Conservation (phyloP, 1,140 invertebrate species). For the Plodia interpunctella region DNA sequence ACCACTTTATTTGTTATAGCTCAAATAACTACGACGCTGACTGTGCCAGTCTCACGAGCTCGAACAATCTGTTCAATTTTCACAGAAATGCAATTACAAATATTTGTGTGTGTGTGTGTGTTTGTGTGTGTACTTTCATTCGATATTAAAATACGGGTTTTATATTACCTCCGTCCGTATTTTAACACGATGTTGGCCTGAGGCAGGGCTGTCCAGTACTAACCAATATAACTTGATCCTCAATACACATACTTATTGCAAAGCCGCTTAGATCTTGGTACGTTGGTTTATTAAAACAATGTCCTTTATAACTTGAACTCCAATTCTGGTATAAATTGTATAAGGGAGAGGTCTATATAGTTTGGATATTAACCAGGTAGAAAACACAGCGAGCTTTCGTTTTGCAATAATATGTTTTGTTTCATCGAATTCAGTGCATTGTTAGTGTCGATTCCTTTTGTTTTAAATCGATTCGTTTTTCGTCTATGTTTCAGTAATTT, state of each 20-base stretch:
- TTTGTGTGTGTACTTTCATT: not conserved
- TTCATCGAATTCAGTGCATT: not conserved
- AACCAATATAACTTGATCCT: too few relatives aligned
- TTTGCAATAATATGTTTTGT: slow-evolving; percentile 29
- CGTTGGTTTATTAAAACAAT: too few relatives aligned
- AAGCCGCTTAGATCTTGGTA: too few relatives aligned
- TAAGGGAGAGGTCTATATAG: slow-evolving; percentile 29
- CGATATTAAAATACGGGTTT: not conserved
- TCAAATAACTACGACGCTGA: too few relatives aligned
- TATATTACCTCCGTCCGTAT: not conserved
- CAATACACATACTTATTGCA: too few relatives aligned
- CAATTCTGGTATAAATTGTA: slow-evolving; percentile 29
- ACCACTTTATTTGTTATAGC: too few relatives aligned
- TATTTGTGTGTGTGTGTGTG: too few relatives aligned
- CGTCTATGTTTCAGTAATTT: slow-evolving; percentile 3
- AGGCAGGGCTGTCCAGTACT: slow-evolving; percentile 8
- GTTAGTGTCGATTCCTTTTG: slow-evolving; percentile 21
- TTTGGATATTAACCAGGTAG: slow-evolving; percentile 29
- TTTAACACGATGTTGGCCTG: slow-evolving; percentile 7
- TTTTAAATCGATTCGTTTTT: too few relatives aligned
- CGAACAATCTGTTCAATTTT: too few relatives aligned
- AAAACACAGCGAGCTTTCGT: slow-evolving; percentile 33
- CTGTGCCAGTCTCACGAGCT: too few relatives aligned
- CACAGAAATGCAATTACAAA: too few relatives aligned
- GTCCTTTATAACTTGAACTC: slow-evolving; percentile 3